Percentiles rank a stretch among this genome's conserved stretches.
These are phyloP conservation scores for Epirrhoe alternata DNA, from an alignment of 2,888 invertebrate species.

Conservation along the genomic window DNA sequence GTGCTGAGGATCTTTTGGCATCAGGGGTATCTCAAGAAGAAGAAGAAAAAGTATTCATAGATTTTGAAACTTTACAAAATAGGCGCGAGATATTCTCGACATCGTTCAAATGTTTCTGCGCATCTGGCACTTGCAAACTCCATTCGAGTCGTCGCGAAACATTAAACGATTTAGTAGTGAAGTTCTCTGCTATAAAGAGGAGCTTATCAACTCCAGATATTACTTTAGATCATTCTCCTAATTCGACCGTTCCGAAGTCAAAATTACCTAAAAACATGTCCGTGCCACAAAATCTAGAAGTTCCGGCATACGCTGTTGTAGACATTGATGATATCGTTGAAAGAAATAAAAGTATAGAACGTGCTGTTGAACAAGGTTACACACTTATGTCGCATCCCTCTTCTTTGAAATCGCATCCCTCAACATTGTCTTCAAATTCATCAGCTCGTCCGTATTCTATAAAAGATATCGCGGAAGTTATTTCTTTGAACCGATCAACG, in stretches of 20 bases:
- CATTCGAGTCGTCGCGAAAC: conserved; percentile 67
- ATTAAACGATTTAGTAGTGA: conserved; percentile 66
- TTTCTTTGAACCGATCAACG: conserved; percentile 69
- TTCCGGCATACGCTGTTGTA: conserved; percentile 68
- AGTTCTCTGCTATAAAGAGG: conserved; percentile 77
- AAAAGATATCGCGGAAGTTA: conserved; percentile 76
- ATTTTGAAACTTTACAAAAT: conserved; percentile 62
- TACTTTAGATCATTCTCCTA: conserved; percentile 66
- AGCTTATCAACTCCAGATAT: conserved; percentile 81
- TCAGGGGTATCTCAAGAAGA: conserved; percentile 53
- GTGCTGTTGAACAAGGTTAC: conserved; percentile 55
- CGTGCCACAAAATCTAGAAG: conserved; percentile 70
- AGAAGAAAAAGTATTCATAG: conserved; percentile 65
- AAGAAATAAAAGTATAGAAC: conserved; percentile 53
- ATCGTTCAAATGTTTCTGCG: conserved; percentile 79
- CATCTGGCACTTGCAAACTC: conserved; percentile 67
- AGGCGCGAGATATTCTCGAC: conserved; percentile 64
- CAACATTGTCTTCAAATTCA: conserved; percentile 62
- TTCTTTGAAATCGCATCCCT: conserved; percentile 65
- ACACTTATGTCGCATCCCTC: conserved; percentile 68
- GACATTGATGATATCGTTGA: conserved; percentile 63
- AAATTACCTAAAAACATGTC: conserved; percentile 70
- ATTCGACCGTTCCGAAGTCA: conserved; percentile 60
- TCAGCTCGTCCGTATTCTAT: conserved; percentile 72
- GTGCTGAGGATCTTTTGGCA: conserved; percentile 76